Evolutionary conservation across 2,113 vertebrate genomes (phyloP).

Genomic region (Indri indri): DNA sequence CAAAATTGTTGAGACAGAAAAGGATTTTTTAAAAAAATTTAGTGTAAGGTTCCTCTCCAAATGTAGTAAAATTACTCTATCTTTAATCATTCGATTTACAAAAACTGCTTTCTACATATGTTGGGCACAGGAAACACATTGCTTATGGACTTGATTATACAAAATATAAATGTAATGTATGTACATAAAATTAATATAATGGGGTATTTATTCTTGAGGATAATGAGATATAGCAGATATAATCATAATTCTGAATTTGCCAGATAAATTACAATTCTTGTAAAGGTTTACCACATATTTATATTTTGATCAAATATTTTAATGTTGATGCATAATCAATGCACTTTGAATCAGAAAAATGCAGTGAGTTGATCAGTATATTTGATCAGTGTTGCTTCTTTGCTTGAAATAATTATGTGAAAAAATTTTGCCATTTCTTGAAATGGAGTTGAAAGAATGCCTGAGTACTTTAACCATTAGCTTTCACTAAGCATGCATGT

Average conservation of each 20-base stretch:
- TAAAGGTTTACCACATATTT: constrained; percentile 38
- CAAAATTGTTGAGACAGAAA: not conserved
- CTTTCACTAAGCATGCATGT: not conserved
- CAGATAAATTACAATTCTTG: constrained; percentile 21
- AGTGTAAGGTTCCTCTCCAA: not conserved
- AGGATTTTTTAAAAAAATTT: not conserved
- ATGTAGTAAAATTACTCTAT: not conserved
- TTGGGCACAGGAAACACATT: not conserved
- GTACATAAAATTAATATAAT: not conserved
- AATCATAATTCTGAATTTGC: constrained; percentile 22
- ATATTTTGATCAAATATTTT: constrained; percentile 23
- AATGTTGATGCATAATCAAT: not conserved
- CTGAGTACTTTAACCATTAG: not conserved
- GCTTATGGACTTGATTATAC: not conserved
- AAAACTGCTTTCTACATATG: not conserved
- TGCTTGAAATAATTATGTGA: constrained; percentile 8
- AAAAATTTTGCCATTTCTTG: constrained; percentile 1
- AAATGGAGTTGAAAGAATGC: not conserved
- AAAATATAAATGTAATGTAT: constrained; percentile 22
- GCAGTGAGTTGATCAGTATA: not conserved
- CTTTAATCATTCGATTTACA: constrained; percentile 4
- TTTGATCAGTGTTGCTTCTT: not conserved
- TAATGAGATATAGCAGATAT: not conserved
- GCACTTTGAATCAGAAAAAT: not conserved
- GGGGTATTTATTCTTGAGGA: constrained; percentile 27